A percentile compares a stretch with the other conserved stretches of the same genome.
These are phyloP conservation scores for Pelecanus crispus DNA, from an alignment of 2,113 vertebrate species.

Conservation along the genomic window DNA sequence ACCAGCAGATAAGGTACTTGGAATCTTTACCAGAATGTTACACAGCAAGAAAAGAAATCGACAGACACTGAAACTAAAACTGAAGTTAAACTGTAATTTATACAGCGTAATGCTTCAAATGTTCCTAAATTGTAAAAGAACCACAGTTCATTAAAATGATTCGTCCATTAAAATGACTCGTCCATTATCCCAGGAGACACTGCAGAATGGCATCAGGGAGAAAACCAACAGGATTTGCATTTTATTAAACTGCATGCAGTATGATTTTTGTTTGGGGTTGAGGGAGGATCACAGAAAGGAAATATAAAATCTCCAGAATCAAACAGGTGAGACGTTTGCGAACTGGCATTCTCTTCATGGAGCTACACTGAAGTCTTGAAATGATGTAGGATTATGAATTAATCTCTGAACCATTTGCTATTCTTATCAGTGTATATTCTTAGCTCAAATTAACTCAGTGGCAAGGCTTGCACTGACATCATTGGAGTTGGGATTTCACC, in stretches of 20 bases:
- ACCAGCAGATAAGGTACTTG: slow-evolving; percentile 33
- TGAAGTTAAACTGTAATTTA: slow-evolving; percentile 60
- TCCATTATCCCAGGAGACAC: slow-evolving; percentile 46
- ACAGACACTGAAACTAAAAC: slow-evolving; percentile 37
- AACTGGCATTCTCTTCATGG: neutral
- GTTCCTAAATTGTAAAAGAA: slow-evolving; percentile 57
- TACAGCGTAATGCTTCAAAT: slow-evolving; percentile 46
- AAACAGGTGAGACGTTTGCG: slow-evolving; percentile 21
- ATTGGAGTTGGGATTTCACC: neutral
- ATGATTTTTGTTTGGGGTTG: neutral
- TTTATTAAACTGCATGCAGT: slow-evolving; percentile 46
- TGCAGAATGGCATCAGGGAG: slow-evolving; percentile 39
- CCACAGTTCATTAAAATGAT: slow-evolving; percentile 49
- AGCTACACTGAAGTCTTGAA: slow-evolving; percentile 31
- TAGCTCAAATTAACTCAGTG: slow-evolving; percentile 42
- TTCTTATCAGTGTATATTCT: slow-evolving; percentile 16
- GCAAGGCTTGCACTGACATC: slow-evolving; percentile 25
- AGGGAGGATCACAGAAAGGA: slow-evolving; percentile 44
- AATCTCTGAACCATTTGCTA: slow-evolving; percentile 42
- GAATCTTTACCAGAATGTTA: slow-evolving; percentile 3
- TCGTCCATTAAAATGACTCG: slow-evolving; percentile 52
- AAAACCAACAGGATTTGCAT: slow-evolving; percentile 49
- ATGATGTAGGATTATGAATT: slow-evolving; percentile 60
- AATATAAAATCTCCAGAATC: slow-evolving; percentile 28
- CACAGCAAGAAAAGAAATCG: slow-evolving; percentile 1